Conservation (phyloP, 2,113 vertebrate genomes). For the Channa maculata region DNA sequence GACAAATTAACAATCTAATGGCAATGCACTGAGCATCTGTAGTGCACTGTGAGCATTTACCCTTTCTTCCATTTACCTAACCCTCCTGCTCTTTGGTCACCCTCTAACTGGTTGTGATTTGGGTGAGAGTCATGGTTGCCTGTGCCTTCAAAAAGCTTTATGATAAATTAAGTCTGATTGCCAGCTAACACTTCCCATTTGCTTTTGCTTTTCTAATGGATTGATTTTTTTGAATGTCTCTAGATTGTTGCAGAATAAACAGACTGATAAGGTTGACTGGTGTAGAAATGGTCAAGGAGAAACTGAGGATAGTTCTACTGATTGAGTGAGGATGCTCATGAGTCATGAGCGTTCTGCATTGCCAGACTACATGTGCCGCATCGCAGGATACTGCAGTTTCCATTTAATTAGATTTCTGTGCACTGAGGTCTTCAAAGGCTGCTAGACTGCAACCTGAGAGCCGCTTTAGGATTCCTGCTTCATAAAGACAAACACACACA, state of each 20-base stretch:
- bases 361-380: not conserved
- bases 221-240: too few relatives aligned
- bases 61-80: too few relatives aligned
- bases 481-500: conserved; percentile 10
- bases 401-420: not conserved
- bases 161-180: too few relatives aligned
- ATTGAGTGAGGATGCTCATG: not conserved
- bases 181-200: too few relatives aligned
- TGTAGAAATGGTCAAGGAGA: not conserved
- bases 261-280: not conserved
- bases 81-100: too few relatives aligned
- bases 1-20: too few relatives aligned
- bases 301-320: not conserved
- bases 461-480: not conserved
- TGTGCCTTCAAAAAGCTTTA: too few relatives aligned
- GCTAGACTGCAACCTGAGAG: conserved; percentile 12
- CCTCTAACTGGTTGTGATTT: too few relatives aligned
- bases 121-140: too few relatives aligned
- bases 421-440: not conserved
- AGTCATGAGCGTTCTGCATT: conserved; percentile 8
- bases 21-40: too few relatives aligned
- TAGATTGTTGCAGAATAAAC: not conserved
- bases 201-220: too few relatives aligned
- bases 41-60: too few relatives aligned
- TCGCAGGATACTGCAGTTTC: not conserved